Conservation (phyloP, 2,888 invertebrate species). For the Neuroscelio doddi region DNA sequence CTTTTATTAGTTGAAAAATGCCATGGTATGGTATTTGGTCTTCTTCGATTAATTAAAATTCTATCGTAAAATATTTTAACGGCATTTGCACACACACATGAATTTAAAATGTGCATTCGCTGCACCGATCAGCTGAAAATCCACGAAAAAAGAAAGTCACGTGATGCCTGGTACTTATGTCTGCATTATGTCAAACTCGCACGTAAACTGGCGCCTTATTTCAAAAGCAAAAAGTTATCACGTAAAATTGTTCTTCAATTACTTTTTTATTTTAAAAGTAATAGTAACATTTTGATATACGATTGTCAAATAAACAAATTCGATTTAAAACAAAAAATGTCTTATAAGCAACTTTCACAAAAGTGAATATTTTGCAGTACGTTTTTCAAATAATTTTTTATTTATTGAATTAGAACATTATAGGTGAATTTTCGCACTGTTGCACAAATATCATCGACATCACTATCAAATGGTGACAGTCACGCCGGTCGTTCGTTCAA, state of each 20-base stretch:
- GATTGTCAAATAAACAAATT: too few species aligned
- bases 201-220: too few species aligned
- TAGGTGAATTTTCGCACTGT: too few species aligned
- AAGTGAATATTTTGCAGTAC: too few species aligned
- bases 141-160: not conserved
- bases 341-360: too few species aligned
- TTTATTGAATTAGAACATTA: too few species aligned
- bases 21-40: too few species aligned
- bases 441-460: not conserved
- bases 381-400: too few species aligned
- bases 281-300: too few species aligned
- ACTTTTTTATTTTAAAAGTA: too few species aligned
- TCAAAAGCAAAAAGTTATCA: not conserved
- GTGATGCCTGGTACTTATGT: not conserved
- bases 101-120: not conserved
- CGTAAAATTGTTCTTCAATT: not conserved
- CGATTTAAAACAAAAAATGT: too few species aligned
- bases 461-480: not conserved
- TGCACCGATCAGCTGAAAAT: not conserved
- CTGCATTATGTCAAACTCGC: not conserved
- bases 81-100: not conserved
- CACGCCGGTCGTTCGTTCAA: not conserved
- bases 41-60: not conserved
- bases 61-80: not conserved
- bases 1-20: too few species aligned